Evolutionary conservation across 2,888 invertebrate genomes (phyloP).

Genomic region (Gryllus longicercus): DNA sequence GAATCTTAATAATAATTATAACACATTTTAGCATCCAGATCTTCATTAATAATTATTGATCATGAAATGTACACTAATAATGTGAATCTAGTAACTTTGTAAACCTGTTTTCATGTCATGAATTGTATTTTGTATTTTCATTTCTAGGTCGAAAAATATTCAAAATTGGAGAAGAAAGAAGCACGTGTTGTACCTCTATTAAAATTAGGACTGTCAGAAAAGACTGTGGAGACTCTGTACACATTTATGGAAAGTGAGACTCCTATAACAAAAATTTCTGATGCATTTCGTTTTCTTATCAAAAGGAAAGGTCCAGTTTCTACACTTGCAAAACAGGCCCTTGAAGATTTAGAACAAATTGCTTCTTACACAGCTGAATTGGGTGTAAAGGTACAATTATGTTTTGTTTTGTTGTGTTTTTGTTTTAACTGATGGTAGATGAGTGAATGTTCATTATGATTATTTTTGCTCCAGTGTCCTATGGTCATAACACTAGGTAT

Average conservation of each 20-base stretch:
- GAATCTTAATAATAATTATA: no score
- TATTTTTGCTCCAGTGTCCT: constrained; percentile 52
- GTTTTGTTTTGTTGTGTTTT: constrained; percentile 9
- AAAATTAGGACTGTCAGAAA: constrained; percentile 65
- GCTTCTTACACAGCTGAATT: constrained; percentile 66
- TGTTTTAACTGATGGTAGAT: not conserved
- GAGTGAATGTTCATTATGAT: not conserved
- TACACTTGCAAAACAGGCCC: constrained; percentile 63
- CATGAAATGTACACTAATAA: no score
- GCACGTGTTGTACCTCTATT: constrained; percentile 55
- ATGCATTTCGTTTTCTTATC: constrained; percentile 61
- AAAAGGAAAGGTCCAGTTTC: constrained; percentile 64
- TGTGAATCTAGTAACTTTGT: no score
- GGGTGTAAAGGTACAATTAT: constrained; percentile 65
- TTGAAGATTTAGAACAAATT: constrained; percentile 72
- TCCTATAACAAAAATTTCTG: constrained; percentile 57
- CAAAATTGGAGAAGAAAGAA: constrained; percentile 66
- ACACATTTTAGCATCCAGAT: no score
- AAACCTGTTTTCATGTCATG: constrained; percentile 32
- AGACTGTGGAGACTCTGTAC: constrained; percentile 60
- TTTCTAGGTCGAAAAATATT: constrained; percentile 57
- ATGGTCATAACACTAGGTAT: constrained; percentile 59
- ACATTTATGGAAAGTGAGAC: constrained; percentile 67
- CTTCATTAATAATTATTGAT: no score
- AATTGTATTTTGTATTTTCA: constrained; percentile 25